Evolutionary conservation across 2,113 vertebrate genomes (phyloP).

Genomic region (Nicator chloris): DNA sequence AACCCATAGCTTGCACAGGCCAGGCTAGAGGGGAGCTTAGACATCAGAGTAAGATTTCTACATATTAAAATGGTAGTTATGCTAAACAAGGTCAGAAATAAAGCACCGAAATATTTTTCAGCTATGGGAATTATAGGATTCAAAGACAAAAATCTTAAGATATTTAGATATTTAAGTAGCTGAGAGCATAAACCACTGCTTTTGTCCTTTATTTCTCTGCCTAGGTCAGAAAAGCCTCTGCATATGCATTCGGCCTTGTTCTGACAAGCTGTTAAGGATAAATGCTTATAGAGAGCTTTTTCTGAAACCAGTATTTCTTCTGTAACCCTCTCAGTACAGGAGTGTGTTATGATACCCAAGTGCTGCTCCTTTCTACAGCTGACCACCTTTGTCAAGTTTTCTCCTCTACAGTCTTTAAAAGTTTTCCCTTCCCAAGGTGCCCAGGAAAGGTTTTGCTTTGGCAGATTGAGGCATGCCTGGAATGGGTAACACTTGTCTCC

Average conservation of each 20-base stretch:
- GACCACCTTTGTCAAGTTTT: neutral
- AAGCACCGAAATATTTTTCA: neutral
- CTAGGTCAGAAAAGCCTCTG: conserved; percentile 5
- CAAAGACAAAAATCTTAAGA: neutral
- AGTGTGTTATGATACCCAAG: neutral
- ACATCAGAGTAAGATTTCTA: neutral
- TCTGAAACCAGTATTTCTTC: neutral
- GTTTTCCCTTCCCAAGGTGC: neutral
- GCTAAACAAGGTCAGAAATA: neutral
- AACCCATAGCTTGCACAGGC: neutral
- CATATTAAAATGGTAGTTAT: neutral
- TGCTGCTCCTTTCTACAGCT: neutral
- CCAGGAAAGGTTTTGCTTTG: neutral
- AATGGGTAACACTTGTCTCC: neutral
- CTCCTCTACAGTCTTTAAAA: neutral
- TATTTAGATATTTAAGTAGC: neutral
- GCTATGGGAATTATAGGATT: neutral
- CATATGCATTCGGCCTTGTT: neutral
- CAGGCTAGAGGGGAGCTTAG: neutral
- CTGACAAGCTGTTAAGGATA: conserved; percentile 2
- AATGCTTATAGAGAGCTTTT: neutral
- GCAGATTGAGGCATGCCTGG: neutral
- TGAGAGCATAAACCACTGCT: neutral
- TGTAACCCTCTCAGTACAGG: neutral
- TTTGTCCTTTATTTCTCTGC: neutral